Evolutionary conservation across 2,888 invertebrate species (phyloP).

Genomic region (Omphaloscelis lunosa): DNA sequence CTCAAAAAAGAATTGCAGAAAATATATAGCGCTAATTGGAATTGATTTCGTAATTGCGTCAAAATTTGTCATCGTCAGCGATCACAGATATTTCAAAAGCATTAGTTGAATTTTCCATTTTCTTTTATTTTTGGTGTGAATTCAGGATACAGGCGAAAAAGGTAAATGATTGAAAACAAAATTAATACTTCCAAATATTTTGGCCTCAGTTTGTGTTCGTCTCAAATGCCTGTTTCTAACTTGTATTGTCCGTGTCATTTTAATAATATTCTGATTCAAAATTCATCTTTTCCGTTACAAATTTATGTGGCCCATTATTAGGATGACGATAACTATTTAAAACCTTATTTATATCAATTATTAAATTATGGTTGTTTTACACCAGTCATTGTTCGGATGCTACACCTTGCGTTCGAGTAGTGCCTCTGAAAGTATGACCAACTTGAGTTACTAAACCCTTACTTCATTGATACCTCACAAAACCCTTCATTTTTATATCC

Average conservation of each 20-base stretch:
- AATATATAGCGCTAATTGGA: background rate
- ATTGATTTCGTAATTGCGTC: background rate
- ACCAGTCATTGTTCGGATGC: background rate
- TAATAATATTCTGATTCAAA: constrained; percentile 11
- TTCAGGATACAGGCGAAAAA: constrained; percentile 59
- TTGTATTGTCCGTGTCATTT: constrained; percentile 52
- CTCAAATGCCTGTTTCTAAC: constrained; percentile 55
- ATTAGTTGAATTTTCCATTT: background rate
- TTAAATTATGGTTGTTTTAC: background rate
- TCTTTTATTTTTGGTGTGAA: constrained; percentile 50
- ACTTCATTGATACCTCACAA: constrained; percentile 5
- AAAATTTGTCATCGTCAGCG: constrained; percentile 7
- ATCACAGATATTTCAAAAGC: background rate
- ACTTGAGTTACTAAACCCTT: constrained; percentile 4
- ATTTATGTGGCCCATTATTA: background rate
- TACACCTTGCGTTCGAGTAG: background rate
- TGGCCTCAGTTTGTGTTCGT: constrained; percentile 58
- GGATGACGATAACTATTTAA: background rate
- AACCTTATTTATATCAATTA: background rate
- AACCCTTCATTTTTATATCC: background rate
- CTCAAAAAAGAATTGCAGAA: background rate
- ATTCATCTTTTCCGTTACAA: constrained; percentile 4
- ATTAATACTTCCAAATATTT: constrained; percentile 45
- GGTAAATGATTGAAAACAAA: constrained; percentile 60
- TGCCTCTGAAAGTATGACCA: background rate